Conservation (phyloP, 2,797 vertebrate species). For the Myotis planiceps region DNA sequence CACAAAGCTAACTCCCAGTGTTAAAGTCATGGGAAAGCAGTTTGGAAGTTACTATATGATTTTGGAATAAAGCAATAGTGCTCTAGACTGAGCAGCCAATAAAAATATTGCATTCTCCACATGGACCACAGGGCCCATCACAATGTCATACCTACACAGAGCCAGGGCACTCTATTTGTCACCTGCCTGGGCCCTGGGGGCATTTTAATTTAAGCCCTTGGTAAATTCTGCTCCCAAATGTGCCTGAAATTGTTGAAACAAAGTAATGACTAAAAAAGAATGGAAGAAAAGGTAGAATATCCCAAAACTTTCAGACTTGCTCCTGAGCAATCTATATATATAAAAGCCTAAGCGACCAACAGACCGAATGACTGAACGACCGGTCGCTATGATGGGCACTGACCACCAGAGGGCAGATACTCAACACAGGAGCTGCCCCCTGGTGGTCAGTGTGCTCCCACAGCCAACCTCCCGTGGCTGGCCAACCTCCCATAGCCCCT, state of each 20-base stretch:
- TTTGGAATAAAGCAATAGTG: background rate
- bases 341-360: no score
- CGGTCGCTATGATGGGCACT: no score
- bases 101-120: background rate
- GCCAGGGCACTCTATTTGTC: background rate
- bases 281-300: background rate
- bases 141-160: background rate
- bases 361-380: no score
- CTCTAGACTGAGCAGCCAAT: background rate
- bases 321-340: background rate
- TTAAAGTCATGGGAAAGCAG: background rate
- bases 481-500: no score
- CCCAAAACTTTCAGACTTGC: background rate
- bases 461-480: no score
- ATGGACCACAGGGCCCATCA: background rate
- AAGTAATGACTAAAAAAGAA: background rate
- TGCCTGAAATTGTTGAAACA: background rate
- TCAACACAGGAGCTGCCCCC: no score
- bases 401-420: no score
- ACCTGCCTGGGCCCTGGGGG: rapidly evolving
- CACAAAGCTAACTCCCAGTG: background rate
- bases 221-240: background rate
- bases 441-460: no score
- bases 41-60: background rate
- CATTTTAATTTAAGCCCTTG: background rate